Evolutionary conservation across 2,888 invertebrate species (phyloP), one percentile per base, ranked within the genome.

Genomic region (Thumatha senex): DNA sequence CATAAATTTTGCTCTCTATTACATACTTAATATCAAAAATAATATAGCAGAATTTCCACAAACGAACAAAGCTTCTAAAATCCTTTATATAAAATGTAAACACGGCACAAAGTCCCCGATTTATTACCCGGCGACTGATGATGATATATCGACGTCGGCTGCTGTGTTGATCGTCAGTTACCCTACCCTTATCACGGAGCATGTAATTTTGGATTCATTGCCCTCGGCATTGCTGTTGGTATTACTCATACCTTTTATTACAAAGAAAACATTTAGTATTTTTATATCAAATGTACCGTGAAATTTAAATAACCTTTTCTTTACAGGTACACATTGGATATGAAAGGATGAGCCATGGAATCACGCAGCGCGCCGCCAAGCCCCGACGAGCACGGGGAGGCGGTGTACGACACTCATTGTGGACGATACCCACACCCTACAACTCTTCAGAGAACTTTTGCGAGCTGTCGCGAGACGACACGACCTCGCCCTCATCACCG

Each of bases 371-470:
- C 92, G 89, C 91, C 92, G 91, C 92, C 92, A 78, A 89, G 92
- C 88, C 92, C 92, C 88, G 92, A 92, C 80, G 92, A 92, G 77
- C 75, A 88, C 70, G 91, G 91, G 87, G 89, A 89, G 86, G 92
- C 90, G 91, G 93, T 96, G 86, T 94, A 95, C 88, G 95, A 96
- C 83, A 94, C 95, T 58, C 95, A 95, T 54, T 95, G 96, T 66
- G 95, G 95, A 61, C 94, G 94, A 55, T 95, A 95, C 78, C 95
- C 80, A 42, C 84, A 79, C 47, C 95, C 78, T 59, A 94, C 95
- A 10, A 73, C 84, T n/a, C 78, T 91, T 46, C 90, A 90, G 64
- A 79, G 89, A 52, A 81, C 84, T 3, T 91, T 88, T 58, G 89
- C 91, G 63, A 91, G 90, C 65, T 91, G 90, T 57, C 84, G 91